Evolutionary conservation across 2,797 vertebrate genomes (phyloP).

Genomic region (Myripristis murdjan): DNA sequence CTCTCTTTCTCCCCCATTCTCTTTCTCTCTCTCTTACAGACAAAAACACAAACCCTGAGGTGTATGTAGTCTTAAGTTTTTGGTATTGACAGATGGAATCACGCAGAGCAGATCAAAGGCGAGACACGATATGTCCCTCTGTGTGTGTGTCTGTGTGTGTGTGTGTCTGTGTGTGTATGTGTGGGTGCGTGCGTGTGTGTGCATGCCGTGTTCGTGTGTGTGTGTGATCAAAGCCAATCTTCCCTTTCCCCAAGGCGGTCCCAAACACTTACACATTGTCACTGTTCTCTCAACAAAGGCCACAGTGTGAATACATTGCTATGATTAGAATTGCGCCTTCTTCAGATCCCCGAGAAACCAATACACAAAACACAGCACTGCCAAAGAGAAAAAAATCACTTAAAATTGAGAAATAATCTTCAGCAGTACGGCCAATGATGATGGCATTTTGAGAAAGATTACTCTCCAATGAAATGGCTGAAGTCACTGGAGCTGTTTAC

Average conservation of each 20-base stretch:
- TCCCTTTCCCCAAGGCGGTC: slow-evolving; percentile 50
- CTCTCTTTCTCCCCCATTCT: slow-evolving; percentile 20
- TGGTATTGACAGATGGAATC: slow-evolving; percentile 71
- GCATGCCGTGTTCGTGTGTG: slow-evolving; percentile 5
- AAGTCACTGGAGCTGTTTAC: too few relatives aligned
- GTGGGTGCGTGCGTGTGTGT: slow-evolving; percentile 12
- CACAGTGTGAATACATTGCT: slow-evolving; percentile 45
- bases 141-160: slow-evolving; percentile 2
- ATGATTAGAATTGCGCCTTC: slow-evolving; percentile 40
- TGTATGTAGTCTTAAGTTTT: slow-evolving; percentile 38
- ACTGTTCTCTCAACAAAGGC: slow-evolving; percentile 41
- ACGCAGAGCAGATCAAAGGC: slow-evolving; percentile 70
- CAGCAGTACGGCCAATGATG: neutral
- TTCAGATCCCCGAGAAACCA: slow-evolving; percentile 18
- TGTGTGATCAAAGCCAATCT: slow-evolving; percentile 66
- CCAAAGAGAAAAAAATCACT: neutral
- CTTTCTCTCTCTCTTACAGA: slow-evolving; percentile 16
- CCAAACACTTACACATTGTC: slow-evolving; percentile 51
- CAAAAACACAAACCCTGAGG: slow-evolving; percentile 58
- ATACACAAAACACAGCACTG: slow-evolving; percentile 5
- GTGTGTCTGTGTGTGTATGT: slow-evolving; percentile 11
- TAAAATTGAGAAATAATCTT: slow-evolving; percentile 4
- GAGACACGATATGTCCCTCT: slow-evolving; percentile 41
- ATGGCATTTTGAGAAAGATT: neutral
- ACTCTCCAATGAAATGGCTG: too few relatives aligned